Evolutionary conservation across 1,140 invertebrate species (phyloP), one percentile per base, ranked within the genome.

Genomic region (Drosophila kikkawai): DNA sequence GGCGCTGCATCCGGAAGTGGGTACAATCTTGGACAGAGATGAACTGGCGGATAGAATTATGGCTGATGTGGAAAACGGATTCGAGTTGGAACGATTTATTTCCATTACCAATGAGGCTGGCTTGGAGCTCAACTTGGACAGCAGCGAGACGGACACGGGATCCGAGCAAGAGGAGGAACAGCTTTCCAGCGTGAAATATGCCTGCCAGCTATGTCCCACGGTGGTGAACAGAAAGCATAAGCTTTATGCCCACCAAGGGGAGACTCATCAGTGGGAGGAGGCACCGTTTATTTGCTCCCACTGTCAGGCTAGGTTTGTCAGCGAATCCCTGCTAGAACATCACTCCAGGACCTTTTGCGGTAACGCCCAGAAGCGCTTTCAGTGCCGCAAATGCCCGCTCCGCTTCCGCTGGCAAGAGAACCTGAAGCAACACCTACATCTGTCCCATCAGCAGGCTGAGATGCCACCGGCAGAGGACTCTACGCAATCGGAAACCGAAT

Each of bases 191-290:
- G 12, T 4, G 9, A 53, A 9, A 26, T 59, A 64, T 58, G 53
- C 45, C 47, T 95, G 94, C 76, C 91, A 93, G 42, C 82, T 92
- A 1, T 94, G 94, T 66, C 82, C 82, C n/a, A 78, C 93, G 58
- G 47, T 65, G 42, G 93, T 94, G 58, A 76, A 78, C 11, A 93
- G 91, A 13, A 91, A 90, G 39, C 74, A 90, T 59, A 75, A 84
- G 56, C 44, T 92, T 0, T 91, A 84, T 45, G 71, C 80, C 8
- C 91, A 92, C 61, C 91, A 92, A 44, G 29, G 67, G n/a, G 69
- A 75, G 3, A 22, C 67, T 7, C 91, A 92, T 45, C 59, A 32
- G 13, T 83, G 78, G 75, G 71, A 83, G 22, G 77, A 90, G 8
- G 75, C 75, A 0, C 44, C 56, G 0, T 50, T 67, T 13, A 48